Percentiles rank a stretch among this genome's conserved stretches.
Conservation (phyloP, 2,888 invertebrate genomes). For the Argyresthia albistria region DNA sequence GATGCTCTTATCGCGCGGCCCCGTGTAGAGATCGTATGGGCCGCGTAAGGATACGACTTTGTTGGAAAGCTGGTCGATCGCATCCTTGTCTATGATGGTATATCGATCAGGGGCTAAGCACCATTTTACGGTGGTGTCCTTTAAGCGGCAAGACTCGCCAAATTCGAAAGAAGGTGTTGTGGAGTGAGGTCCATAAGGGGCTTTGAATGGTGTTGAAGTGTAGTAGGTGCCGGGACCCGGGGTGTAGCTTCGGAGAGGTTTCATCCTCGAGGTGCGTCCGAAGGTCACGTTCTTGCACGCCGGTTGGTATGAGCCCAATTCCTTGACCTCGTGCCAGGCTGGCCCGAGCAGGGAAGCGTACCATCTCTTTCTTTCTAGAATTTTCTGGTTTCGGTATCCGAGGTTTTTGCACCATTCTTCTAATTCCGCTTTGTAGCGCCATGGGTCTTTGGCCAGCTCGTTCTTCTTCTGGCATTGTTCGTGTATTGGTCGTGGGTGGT, state of each 20-base stretch:
- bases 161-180: constrained; percentile 38
- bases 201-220: constrained; percentile 33
- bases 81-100: constrained; percentile 37
- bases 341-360: constrained; percentile 37
- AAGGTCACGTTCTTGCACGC: constrained; percentile 45
- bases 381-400: constrained; percentile 48
- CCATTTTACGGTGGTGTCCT: constrained; percentile 33
- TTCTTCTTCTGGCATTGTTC: constrained; percentile 29
- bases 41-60: constrained; percentile 47
- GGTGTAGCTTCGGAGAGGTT: constrained; percentile 16
- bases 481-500: constrained; percentile 31
- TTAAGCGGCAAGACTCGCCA: constrained; percentile 48
- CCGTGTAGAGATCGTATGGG: constrained; percentile 62
- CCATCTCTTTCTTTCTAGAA: constrained; percentile 35
- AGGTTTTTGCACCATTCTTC: constrained; percentile 55
- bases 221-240: constrained; percentile 55
- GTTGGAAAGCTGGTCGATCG: constrained; percentile 35
- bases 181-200: constrained; percentile 45
- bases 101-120: constrained; percentile 53
- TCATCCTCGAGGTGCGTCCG: constrained; percentile 35
- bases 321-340: constrained; percentile 38
- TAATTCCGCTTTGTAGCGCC: constrained; percentile 46
- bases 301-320: constrained; percentile 21
- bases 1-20: constrained; percentile 46
- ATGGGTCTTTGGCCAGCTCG: constrained; percentile 30